Percentiles rank a stretch among this genome's conserved stretches.
phyloP scores from a whole-genome alignment of 2,888 invertebrate species.

The Odontothrips loti region DNA sequence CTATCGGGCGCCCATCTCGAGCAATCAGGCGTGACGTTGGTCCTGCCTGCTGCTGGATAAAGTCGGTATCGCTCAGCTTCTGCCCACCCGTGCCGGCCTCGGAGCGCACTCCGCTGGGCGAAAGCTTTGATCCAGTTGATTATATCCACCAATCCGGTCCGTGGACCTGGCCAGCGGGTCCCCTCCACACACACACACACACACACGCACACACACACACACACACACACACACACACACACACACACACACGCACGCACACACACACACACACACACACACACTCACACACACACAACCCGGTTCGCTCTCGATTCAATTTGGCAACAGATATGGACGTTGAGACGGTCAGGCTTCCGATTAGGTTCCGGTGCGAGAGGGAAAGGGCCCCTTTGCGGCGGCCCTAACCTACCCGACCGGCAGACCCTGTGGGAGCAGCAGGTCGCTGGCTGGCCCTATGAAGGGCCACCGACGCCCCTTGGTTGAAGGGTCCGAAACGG shows the following conservation, averaged over 20 bases:
- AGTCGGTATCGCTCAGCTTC: too few species aligned
- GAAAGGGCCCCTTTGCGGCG: not conserved
- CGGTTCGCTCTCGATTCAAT: not conserved
- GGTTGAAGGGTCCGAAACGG: not conserved
- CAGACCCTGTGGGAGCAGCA: not conserved
- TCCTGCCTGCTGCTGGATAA: not conserved
- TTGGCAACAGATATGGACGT: slow-evolving; percentile 17
- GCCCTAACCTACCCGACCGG: not conserved
- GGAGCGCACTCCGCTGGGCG: not conserved
- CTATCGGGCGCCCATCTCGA: slow-evolving; percentile 10
- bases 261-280: not conserved
- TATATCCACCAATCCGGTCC: not conserved
- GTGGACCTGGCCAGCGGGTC: not conserved
- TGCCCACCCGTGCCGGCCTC: not conserved
- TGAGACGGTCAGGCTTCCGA: not conserved
- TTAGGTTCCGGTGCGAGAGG: not conserved
- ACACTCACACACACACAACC: not conserved
- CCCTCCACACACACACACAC: not conserved
- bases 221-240: not conserved
- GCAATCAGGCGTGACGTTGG: not conserved
- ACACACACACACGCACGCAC: not conserved
- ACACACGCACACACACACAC: not conserved
- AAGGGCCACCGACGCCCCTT: not conserved
- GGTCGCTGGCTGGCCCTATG: not conserved
- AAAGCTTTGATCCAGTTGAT: slow-evolving; percentile 2